Evolutionary conservation across 2,113 vertebrate species (phyloP).

Genomic region (Ploceus nigricollis): DNA sequence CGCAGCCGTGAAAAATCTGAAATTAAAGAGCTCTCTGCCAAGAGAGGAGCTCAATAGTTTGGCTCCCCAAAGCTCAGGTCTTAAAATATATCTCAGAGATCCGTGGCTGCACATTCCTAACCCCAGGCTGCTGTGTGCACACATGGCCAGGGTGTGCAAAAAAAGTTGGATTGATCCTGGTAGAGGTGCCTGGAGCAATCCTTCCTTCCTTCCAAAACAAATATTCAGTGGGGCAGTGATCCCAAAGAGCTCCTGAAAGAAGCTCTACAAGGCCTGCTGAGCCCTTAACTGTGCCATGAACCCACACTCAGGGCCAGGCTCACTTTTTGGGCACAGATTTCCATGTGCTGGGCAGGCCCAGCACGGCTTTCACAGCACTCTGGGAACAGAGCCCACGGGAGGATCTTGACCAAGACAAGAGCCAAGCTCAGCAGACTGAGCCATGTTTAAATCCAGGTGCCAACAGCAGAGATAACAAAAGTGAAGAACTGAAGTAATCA

Average conservation of each 20-base stretch:
- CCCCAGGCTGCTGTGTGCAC: background rate
- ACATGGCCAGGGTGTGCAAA: background rate
- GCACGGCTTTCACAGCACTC: background rate
- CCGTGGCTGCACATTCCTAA: background rate
- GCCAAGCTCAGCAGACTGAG: background rate
- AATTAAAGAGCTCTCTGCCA: background rate
- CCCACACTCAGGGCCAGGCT: background rate
- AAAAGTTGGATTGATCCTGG: background rate
- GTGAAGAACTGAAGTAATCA: background rate
- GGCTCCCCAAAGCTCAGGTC: background rate
- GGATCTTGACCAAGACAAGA: background rate
- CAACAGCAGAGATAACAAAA: background rate
- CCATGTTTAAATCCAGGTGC: slow-evolving; percentile 4
- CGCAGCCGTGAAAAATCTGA: background rate
- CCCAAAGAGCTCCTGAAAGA: background rate
- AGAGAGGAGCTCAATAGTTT: background rate
- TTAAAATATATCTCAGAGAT: background rate
- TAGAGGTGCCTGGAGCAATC: background rate
- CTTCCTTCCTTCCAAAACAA: background rate
- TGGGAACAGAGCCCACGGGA: background rate
- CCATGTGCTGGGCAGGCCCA: background rate
- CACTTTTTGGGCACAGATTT: background rate
- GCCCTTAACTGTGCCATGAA: background rate
- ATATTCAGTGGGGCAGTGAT: background rate
- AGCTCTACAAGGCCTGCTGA: background rate